Percentiles rank a stretch among this genome's conserved stretches.
These are phyloP conservation scores for Arctocebus calabarensis DNA, from an alignment of 2,797 vertebrate species.

Conservation along the genomic window DNA sequence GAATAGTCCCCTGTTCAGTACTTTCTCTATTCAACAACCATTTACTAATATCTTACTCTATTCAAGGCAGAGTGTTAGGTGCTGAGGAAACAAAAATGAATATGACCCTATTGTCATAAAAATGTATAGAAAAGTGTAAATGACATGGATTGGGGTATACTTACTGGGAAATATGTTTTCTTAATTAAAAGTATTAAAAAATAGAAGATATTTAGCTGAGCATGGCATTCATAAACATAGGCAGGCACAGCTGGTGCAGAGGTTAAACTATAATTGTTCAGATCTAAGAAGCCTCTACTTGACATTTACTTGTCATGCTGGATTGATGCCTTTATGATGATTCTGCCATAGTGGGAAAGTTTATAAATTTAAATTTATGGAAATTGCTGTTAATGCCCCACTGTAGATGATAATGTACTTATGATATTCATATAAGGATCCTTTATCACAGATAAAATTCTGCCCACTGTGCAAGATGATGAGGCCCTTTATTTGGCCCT, in stretches of 20 bases:
- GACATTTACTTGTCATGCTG: slow-evolving; percentile 19
- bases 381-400: not conserved
- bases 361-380: slow-evolving; percentile 61
- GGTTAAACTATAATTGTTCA: slow-evolving; percentile 12
- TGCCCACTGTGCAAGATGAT: not conserved
- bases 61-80: not conserved
- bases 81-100: not conserved
- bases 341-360: not conserved
- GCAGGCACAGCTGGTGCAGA: not conserved
- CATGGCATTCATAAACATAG: not conserved
- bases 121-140: not conserved
- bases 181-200: slow-evolving; percentile 1
- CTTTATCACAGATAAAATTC: not conserved
- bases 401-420: not conserved
- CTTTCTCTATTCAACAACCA: not conserved
- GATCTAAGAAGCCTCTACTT: not conserved
- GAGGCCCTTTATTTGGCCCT: not conserved
- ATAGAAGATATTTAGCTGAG: not conserved
- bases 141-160: not conserved
- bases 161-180: slow-evolving; percentile 23
- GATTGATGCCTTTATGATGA: not conserved
- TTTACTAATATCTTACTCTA: not conserved
- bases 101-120: not conserved
- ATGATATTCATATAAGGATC: not conserved
- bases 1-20: not conserved